Evolutionary conservation across 2,797 vertebrate species (phyloP).

Genomic region (Capromys pilorides): DNA sequence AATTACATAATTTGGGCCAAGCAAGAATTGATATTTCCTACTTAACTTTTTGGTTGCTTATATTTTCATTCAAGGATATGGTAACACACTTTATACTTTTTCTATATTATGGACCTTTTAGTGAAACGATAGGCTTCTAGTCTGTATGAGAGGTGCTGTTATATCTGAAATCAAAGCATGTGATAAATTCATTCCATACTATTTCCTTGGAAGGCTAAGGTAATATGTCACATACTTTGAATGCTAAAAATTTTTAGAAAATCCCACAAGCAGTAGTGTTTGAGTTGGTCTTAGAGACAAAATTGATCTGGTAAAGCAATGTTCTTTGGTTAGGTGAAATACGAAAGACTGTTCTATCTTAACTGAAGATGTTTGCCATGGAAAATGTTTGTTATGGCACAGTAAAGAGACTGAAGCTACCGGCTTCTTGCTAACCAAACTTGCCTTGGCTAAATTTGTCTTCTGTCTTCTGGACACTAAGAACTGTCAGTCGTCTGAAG

Average conservation of each 20-base stretch:
- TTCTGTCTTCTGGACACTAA: conserved; percentile 58
- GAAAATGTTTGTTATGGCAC: conserved; percentile 78
- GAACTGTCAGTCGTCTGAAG: conserved; percentile 60
- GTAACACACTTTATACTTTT: not conserved
- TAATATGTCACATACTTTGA: not conserved
- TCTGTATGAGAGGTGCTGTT: not conserved
- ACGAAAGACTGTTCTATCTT: conserved; percentile 74
- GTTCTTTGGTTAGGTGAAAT: conserved; percentile 49
- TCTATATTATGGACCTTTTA: not conserved
- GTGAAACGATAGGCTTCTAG: not conserved
- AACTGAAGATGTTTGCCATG: conserved; percentile 63
- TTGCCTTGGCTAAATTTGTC: conserved; percentile 70
- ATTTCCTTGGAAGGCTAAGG: conserved; percentile 19
- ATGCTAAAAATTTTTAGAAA: conserved; percentile 57
- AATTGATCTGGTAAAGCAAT: conserved; percentile 40
- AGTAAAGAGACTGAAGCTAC: conserved; percentile 57
- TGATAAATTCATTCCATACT: not conserved
- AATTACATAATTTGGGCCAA: not conserved
- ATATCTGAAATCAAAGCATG: not conserved
- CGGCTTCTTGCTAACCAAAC: conserved; percentile 14
- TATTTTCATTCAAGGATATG: conserved; percentile 1
- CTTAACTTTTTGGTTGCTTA: conserved; percentile 36
- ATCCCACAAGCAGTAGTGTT: conserved; percentile 16
- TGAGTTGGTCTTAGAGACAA: conserved; percentile 45
- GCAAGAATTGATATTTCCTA: not conserved